Base-by-base conservation (phyloP, 64 coral and sea anemone species). In the Stichodactyla mertensii region DNA sequence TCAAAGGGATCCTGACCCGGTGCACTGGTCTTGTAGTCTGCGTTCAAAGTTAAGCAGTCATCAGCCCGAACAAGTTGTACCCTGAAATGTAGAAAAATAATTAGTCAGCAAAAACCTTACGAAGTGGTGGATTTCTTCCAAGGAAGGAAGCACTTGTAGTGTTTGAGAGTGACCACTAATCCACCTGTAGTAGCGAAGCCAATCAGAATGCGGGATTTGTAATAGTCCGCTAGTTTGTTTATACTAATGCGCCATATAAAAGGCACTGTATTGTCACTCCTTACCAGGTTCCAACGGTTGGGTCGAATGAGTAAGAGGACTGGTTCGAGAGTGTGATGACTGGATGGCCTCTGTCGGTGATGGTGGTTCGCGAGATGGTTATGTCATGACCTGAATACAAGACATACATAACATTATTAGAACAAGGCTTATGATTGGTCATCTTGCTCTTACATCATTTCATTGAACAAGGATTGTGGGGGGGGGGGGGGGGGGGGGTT, bases 311-410 rank as follows among this genome's bases (percentile, higher is more conserved):
- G 55, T 92, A 98, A 20, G 96, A 94, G 12, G 90, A 89, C 82
- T 98, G 92, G 79, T 93, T 94, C 20, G 96, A 98, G n/a, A 98
- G 64, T 45, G 96, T 91, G 59, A 98, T 92, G 51, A 98, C 91
- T 2, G 96, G 96, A 57, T 92, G 94, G 15, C 96, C 96, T 69
- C 84, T 83, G 64, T 94, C 96, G 77, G 96, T 92, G 10, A 98
- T 98, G 6, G 92, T 89, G 52, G 93, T 91, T 58, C 96, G 90
- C 12, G 87, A 88, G 20, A 98, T 98, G 0, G 96, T 94, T 12
- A 94, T 83, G 77, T 98, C 90, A 57, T 87, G 79, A 28, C 93
- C 96, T 93, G 92, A 22, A 70, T 51, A 81, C 12, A 26, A 78
- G 16, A 87, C 14, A 80, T 31, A 78, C 22, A 86, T 64, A 20